Base-by-base conservation (phyloP, 2,113 vertebrate genomes). In the Lathamus discolor region DNA sequence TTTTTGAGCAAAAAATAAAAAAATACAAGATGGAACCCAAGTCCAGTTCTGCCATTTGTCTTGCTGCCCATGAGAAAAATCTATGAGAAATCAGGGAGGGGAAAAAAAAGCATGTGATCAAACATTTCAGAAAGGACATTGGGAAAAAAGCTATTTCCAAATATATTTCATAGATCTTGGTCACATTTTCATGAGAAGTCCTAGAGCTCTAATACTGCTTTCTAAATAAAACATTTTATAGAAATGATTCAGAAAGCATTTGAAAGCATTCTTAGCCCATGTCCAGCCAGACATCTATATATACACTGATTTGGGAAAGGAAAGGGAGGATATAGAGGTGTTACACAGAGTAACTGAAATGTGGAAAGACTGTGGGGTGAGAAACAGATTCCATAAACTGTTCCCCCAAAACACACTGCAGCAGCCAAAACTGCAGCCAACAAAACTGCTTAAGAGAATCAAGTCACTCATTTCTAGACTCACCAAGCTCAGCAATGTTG, bases 311-410 rank as follows among this genome's bases (percentile, higher is more conserved):
- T 49, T n/a, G 19, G 5, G 35, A 84, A 23, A 44, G 10, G 11
- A 51, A 80, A 63, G 17, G 31, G 13, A 81, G 3, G 7, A 17
- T 8, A 44, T 37, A 79, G 25, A 51, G 3, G 11, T 25, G 11
- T 67, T 33, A 61, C 0, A 0, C 2, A 79, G 41, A 62, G n/a
- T 11, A 48, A 31, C 18, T 73, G 33, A 76, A 68, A 24, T 2
- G 5, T 11, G 15, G 41, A 83, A 63, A 48, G 29, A 67, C 19
- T 41, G 28, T 7, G 33, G 54, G 16, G 15, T 35, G 39, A 55
- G 9, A 75, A 66, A 69, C 15, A 61, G 41, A 44, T 62, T 43
- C 28, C 37, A 22, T 52, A n/a, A 91, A 70, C n/a, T 37, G 39
- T 10, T 81, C 7, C 27, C 17, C 8, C 11, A 63, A 79, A 29